These are phyloP conservation scores for Excalfactoria chinensis DNA, from an alignment of 2,113 vertebrate genomes.

Conservation along the genomic window DNA sequence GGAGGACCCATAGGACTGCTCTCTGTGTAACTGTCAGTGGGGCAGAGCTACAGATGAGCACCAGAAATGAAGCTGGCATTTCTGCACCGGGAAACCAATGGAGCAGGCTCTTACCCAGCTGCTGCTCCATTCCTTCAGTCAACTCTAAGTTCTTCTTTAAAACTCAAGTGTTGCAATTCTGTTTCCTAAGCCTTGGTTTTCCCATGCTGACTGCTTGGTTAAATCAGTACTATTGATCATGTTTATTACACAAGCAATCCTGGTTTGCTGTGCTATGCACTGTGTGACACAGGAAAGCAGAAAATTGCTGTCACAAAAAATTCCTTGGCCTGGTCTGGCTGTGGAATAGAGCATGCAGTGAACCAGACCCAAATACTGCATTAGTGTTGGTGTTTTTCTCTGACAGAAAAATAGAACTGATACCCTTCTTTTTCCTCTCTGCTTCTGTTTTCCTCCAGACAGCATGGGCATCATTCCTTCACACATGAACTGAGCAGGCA, in stretches of 20 bases:
- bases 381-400: background rate
- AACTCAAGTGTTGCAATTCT: too few species aligned
- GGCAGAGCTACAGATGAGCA: rapidly evolving
- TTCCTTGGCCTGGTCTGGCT: background rate
- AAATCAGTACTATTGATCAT: background rate
- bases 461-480: background rate
- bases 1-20: background rate
- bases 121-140: background rate
- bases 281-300: rapidly evolving
- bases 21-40: background rate
- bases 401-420: background rate
- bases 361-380: rapidly evolving
- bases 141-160: rapidly evolving
- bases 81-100: rapidly evolving
- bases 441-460: background rate
- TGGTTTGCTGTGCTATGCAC: background rate
- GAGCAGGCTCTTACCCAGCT: background rate
- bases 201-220: rapidly evolving
- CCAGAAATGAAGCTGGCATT: rapidly evolving
- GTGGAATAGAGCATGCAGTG: background rate
- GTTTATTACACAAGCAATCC: rapidly evolving
- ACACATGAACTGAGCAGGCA: background rate
- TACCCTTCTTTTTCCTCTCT: background rate
- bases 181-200: background rate
- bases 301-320: background rate